Conservation (phyloP, 2,797 vertebrate species). For the Harpagifer antarcticus region DNA sequence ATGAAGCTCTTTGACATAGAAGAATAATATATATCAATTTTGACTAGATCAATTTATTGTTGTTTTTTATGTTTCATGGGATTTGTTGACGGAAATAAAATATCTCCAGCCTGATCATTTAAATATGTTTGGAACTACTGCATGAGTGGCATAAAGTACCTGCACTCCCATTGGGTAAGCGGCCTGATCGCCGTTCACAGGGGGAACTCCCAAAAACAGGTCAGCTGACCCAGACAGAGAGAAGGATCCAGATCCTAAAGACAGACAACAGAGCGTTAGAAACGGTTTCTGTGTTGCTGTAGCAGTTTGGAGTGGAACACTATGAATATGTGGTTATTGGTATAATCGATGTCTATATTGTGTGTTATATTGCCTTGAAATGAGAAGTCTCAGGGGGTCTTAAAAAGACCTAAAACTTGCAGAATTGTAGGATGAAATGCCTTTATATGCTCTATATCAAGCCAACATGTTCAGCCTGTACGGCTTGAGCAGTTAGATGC, state of each 20-base stretch:
- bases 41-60: too few relatives aligned
- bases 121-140: background rate
- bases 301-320: background rate
- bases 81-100: too few relatives aligned
- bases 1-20: too few relatives aligned
- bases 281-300: background rate
- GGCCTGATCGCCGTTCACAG: conserved; percentile 92
- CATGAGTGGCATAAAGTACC: conserved; percentile 61
- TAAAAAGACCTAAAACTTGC: background rate
- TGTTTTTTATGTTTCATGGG: too few relatives aligned
- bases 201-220: conserved; percentile 92
- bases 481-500: background rate
- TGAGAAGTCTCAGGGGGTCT: background rate
- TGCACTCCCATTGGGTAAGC: conserved; percentile 84
- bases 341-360: background rate
- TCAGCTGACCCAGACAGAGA: conserved; percentile 93
- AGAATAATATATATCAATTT: too few relatives aligned
- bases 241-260: conserved; percentile 93
- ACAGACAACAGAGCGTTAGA: background rate
- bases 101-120: background rate
- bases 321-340: background rate
- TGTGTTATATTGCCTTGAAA: background rate
- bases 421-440: background rate
- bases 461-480: background rate
- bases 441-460: too few relatives aligned